Evolutionary conservation across 2,797 vertebrate species (phyloP), one percentile per base, ranked within the genome.

Genomic region (Harpagifer antarcticus): DNA sequence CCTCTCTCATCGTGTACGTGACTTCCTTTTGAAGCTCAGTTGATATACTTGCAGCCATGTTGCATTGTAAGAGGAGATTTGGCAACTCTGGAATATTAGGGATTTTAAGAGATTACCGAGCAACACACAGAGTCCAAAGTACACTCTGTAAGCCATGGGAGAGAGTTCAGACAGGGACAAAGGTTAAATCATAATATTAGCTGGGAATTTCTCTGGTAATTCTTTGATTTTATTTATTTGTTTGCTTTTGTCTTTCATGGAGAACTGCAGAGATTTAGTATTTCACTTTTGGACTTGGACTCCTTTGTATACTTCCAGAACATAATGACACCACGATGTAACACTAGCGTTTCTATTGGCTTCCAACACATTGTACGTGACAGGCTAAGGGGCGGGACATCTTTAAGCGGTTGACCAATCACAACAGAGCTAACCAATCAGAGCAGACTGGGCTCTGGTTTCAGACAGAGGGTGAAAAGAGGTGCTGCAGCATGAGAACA

Each of bases 31-130:
- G 12, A 9, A 31, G 65, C 63, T 47, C 54, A 40, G 67, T 54
- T 44, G 68, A 60, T 27, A 58, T 53, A 50, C 69, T 2, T 45
- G 14, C 6, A 55, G 54, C 19, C 64, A 3, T 13, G 68, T 66
- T 33, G 71, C 70, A 20, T 27, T 79, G 73, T 66, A 54, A 82
- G 71, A 85, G 78, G 65, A 83, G 86, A 90, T 92, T 92, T 87
- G 66, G 74, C 52, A 50, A 11, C 70, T 17, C 72, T 79, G 80
- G 78, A 91, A 86, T 90, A 88, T 86, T 74, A 86, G 75, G 90
- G 88, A 92, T 89, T 91, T 87, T 79, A 52, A 37, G 27, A 82
- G 90, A 91, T 93, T 93, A 91, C 37, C 81, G 23, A 43, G 73
- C 81, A 80, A 83, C 63, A 72, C 74, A 79, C 79, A 83, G 79